Evolutionary conservation across 2,888 invertebrate species (phyloP), one percentile per base, ranked within the genome.

Genomic region (Bellardia bayeri): DNA sequence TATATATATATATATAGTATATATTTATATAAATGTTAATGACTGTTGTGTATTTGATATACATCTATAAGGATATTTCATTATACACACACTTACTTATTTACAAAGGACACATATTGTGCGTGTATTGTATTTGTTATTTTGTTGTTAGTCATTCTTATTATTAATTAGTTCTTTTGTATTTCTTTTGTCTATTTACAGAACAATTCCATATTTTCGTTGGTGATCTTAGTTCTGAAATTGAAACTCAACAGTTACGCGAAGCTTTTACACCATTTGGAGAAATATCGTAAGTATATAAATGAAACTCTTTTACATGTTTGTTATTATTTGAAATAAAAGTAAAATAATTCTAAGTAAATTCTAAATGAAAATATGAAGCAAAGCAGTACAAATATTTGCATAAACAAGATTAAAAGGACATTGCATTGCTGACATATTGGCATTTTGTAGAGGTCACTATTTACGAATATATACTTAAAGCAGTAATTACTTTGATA

Each of bases 191-290:
- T 86, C 72, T 91, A 81, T 81, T 97, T 97, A 51, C 97, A 97
- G 97, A 99, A 95, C 99, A 99, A 95, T 99, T 98, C 95, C 99
- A 99, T 96, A 99, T 99, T 95, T 99, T 99, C 95, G 99, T 99
- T 89, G 99, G 99, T 58, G 99, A 99, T 94, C 95, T 99, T 91
- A 99, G 99, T 94, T 99, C 99, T 85, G 99, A 99, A 95, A 99
- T 99, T 90, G 99, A 99, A 95, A 99, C 99, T 90, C 98, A 99
- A 94, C 98, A 98, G 92, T 95, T 99, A 91, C 96, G 98, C 93
- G 99, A 99, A 93, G 99, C 99, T 76, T 99, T 99, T 94, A 96
- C 97, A 90, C 98, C 98, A 85, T 99, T 99, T 94, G 99, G 99
- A 92, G 99, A 99, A 95, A 99, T 99, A 94, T 99, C 99, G 97